Evolutionary conservation across 2,797 vertebrate genomes (phyloP), one percentile per base, ranked within the genome.

Genomic region (Zalophus californianus): DNA sequence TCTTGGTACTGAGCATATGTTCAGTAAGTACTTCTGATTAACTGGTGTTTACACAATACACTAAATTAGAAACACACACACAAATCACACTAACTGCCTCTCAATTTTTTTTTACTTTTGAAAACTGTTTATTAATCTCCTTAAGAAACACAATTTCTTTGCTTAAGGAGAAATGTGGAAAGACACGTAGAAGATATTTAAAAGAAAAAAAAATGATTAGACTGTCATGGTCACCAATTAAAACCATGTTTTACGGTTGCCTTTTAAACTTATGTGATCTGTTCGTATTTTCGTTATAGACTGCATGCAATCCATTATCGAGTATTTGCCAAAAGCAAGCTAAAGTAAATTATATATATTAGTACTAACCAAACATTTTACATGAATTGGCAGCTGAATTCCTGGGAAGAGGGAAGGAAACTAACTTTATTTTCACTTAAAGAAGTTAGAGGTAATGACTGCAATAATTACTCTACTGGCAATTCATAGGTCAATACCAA

Each of bases 391-490:
- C 38, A 92, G 44, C 41, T 90, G 27, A 96, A 94, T 20, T 97
- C 52, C 86, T 94, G 41, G 32, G 73, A 70, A 96, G 27, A 87
- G 5, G 29, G 11, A 93, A 91, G 21, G 70, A 16, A 96, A 92
- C 21, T 90, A 94, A 96, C 5, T 44, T 93, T 80, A 94, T 77
- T 95, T 96, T 82, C 29, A 92, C 50, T 80, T 96, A 77, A 60
- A 80, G 68, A 96, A 94, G 25, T 86, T 44, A 86, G 11, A 97
- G 32, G 29, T 41, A 96, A 94, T 79, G 83, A 95, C 73, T 96
- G 50, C 68, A 97, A 50, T 72, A 90, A 25, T 32, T 64, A 48
- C 5, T 73, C 64, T 87, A n/a, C 12, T 4, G 88, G 0, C 0
- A 84, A 4, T 86, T 48, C 90, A 94, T 44, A 94, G 87, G 32